Evolutionary conservation across 2,888 invertebrate genomes (phyloP), one percentile per base, ranked within the genome.

Genomic region (Ctenicera cuprea): DNA sequence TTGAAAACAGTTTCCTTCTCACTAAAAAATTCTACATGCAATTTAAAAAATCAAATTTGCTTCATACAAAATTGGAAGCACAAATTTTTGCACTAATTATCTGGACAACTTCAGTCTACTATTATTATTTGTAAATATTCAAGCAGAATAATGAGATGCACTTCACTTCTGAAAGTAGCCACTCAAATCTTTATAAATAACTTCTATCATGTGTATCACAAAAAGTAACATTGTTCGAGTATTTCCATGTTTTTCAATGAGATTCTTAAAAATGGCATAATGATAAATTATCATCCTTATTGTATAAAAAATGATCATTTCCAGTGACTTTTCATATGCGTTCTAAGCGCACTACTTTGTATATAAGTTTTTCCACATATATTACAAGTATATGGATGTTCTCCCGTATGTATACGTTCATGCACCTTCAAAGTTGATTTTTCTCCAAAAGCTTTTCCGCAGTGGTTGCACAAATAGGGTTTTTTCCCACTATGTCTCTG

Each of bases 391-490:
- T 78, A 81, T 11, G 81, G 81, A 54, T 80, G 79, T 57, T 81
- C 80, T 11, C 81, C 81, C 2, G 80, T 80, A 33, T 81, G 81
- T 33, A 79, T 80, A 22, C 80, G 74, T 62, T 80, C 78, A 45
- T 81, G 81, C 2, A 80, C 79, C 70, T 79, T 80, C 52, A 80
- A 71, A 1, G 80, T 81, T 1, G 78, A 78, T 50, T 78, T 79
- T 57, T 80, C 80, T 7, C 78, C 79, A 68, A 81, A 81, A 8
- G 79, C 74, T 72, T 80, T 80, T 4, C 80, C 80, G 43, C 81
- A 81, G 43, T 79, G 77, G 26, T 78, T 77, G 61, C 81, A 81
- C 50, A 78, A 61, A 71, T 76, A 80, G 14, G 80, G 80, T 50
- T 79, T 80, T 45, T 77, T 76, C 3, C 79, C 80, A 9, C 73